These are phyloP conservation scores for Macroramphosus scolopax DNA, from an alignment of 2,797 vertebrate genomes.

Conservation along the genomic window DNA sequence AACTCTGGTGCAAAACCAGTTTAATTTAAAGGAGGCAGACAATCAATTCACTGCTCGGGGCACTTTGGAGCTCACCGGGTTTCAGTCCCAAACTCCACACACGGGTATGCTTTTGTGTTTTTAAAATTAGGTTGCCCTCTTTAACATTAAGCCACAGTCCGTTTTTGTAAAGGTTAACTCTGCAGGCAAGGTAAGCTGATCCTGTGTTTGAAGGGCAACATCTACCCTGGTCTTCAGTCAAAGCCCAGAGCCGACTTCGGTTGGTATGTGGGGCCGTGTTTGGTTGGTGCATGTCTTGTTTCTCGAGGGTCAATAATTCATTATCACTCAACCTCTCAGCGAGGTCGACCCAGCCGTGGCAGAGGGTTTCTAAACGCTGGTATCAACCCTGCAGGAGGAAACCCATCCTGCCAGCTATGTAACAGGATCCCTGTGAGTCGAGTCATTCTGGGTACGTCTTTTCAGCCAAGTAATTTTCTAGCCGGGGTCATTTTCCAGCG, in stretches of 20 bases:
- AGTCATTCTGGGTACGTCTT: conserved; percentile 12
- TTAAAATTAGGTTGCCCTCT: conserved; percentile 22
- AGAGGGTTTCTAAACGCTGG: neutral
- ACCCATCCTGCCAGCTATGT: neutral
- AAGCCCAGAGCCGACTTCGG: conserved; percentile 33
- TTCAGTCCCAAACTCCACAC: conserved; percentile 16
- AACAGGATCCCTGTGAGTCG: conserved; percentile 14
- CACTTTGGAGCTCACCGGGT: conserved; percentile 14
- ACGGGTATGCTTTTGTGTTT: conserved; percentile 19
- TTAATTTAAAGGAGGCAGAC: conserved; percentile 26
- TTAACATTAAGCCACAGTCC: conserved; percentile 42
- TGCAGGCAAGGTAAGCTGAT: conserved; percentile 62
- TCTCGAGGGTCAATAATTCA: conserved; percentile 38
- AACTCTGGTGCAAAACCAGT: conserved; percentile 23
- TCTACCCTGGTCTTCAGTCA: conserved; percentile 31
- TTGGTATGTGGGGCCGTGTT: conserved; percentile 54
- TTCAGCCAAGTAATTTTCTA: neutral
- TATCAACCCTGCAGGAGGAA: conserved; percentile 16
- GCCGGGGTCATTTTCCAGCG: conserved; percentile 9
- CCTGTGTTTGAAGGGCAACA: conserved; percentile 50
- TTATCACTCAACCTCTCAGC: conserved; percentile 22
- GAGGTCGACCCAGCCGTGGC: conserved; percentile 3
- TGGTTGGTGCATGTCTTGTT: conserved; percentile 45
- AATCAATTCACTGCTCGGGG: conserved; percentile 30
- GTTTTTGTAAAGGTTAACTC: conserved; percentile 59